Base-by-base conservation (phyloP, 2,113 vertebrate species). In the Crotalus horridus region DNA sequence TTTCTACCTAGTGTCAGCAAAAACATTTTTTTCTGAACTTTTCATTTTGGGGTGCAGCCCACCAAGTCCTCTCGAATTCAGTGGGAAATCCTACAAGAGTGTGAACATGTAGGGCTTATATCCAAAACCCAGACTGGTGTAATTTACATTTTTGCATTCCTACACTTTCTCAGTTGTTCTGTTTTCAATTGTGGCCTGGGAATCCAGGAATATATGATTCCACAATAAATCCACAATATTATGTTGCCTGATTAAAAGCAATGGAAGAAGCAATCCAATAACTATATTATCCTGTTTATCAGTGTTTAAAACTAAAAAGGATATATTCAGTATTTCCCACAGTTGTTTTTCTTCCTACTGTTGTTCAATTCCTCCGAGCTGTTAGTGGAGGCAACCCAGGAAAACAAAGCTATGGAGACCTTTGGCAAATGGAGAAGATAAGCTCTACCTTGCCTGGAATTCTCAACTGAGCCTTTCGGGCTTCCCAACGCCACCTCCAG, bases 361-460 rank as follows among this genome's bases (percentile, higher is more conserved):
- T 46, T 87, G 24, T 33, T 39, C 23, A 93, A 33, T 9, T 85
- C 91, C 21, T 46, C 61, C 8, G 48, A 87, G 17, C 12, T 26
- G 26, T 48, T 0, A 0, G 92, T 94, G 94, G 92, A 90, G 90
- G 48, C 69, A 39, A 26, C 13, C 0, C 46, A 55, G 58, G 91
- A 93, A 94, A 46, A 0, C 2, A 53, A 94, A 93, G 89, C 74
- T 90, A 54, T 15, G 93, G 64, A 85, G 94, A 87, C 88, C 92
- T 93, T 92, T 92, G 94, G 92, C 0, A 53, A 92, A 48, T 61
- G 91, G 94, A 91, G 89, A 94, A 94, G 87, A 93, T 88, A 48
- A 88, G 74, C 58, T 92, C 91, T 89, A 94, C 92, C 58, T 56
- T 94, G 96, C 95, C 94, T 94, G 9, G 88, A 93, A 95, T 93